phyloP scores from a whole-genome alignment of 2,113 vertebrate genomes.

The Nesogale talazaci region DNA sequence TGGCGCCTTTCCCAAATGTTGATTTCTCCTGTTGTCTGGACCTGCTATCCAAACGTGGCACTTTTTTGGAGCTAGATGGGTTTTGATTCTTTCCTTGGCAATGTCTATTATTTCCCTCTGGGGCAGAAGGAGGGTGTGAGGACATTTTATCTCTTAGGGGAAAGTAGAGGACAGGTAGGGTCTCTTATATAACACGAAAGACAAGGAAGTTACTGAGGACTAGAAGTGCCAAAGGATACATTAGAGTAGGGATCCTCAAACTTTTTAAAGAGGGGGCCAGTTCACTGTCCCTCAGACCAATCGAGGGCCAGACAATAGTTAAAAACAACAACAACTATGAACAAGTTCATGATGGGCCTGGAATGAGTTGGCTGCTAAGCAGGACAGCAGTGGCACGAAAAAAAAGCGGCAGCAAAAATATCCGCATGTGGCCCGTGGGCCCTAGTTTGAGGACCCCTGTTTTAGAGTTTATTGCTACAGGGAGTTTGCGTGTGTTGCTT shows the following conservation, averaged over 20 bases:
- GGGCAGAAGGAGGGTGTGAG: not conserved
- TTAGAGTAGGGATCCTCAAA: too few species aligned
- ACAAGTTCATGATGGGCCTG: too few species aligned
- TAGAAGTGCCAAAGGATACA: not conserved
- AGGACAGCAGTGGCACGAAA: too few species aligned
- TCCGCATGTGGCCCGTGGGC: too few species aligned
- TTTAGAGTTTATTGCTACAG: slow-evolving; percentile 30
- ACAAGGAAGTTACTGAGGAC: not conserved
- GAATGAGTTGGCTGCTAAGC: too few species aligned
- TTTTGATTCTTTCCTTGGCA: not conserved
- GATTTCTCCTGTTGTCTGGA: not conserved
- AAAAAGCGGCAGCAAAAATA: too few species aligned
- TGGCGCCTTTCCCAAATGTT: not conserved
- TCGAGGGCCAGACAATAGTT: too few species aligned
- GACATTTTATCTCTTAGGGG: slow-evolving; percentile 31
- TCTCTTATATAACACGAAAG: slow-evolving; percentile 37
- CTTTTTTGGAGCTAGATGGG: not conserved
- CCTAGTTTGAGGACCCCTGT: too few species aligned
- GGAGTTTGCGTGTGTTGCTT: rapidly evolving
- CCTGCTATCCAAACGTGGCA: slow-evolving; percentile 38
- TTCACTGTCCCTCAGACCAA: too few species aligned
- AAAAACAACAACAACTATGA: too few species aligned
- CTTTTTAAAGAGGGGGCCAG: too few species aligned
- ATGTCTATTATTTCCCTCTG: slow-evolving; percentile 28
- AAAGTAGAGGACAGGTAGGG: not conserved